Evolutionary conservation across 2,113 vertebrate genomes (phyloP).

Genomic region (Sebastes fasciatus): DNA sequence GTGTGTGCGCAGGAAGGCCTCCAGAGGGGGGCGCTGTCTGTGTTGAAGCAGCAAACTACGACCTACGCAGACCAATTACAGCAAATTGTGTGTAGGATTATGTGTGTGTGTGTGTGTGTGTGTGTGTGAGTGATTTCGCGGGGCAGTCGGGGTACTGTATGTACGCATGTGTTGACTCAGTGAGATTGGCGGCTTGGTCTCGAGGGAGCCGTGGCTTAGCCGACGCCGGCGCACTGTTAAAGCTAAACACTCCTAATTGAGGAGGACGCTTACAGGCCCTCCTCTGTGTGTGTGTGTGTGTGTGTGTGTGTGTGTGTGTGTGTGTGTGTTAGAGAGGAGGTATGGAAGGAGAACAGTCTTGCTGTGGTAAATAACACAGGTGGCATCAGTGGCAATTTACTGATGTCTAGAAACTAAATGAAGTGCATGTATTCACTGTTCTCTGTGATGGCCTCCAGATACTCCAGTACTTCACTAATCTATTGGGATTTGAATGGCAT

Average conservation of each 20-base stretch:
- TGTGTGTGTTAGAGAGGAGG: constrained; percentile 36
- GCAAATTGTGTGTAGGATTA: constrained; percentile 39
- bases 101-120: constrained; percentile 40
- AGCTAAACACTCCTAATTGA: constrained; percentile 82
- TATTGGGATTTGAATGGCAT: not conserved
- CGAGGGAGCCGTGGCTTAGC: constrained; percentile 73
- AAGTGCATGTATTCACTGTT: constrained; percentile 5
- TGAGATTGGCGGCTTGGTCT: constrained; percentile 75
- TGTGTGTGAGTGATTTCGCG: constrained; percentile 36
- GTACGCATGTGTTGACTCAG: constrained; percentile 77
- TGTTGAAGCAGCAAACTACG: constrained; percentile 1
- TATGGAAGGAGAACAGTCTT: constrained; percentile 38
- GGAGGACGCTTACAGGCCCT: constrained; percentile 75
- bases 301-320: constrained; percentile 29
- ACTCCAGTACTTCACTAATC: not conserved
- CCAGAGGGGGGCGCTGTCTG: constrained; percentile 53
- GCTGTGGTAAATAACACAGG: constrained; percentile 52
- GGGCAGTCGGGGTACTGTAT: constrained; percentile 52
- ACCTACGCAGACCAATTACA: constrained; percentile 24
- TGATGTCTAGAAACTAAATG: constrained; percentile 10
- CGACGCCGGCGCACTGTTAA: constrained; percentile 71
- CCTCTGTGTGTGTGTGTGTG: constrained; percentile 65
- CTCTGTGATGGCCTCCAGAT: not conserved
- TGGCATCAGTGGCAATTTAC: constrained; percentile 17
- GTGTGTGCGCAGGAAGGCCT: constrained; percentile 5